Evolutionary conservation across 1,140 invertebrate species (phyloP).

Genomic region (Magallana gigas): DNA sequence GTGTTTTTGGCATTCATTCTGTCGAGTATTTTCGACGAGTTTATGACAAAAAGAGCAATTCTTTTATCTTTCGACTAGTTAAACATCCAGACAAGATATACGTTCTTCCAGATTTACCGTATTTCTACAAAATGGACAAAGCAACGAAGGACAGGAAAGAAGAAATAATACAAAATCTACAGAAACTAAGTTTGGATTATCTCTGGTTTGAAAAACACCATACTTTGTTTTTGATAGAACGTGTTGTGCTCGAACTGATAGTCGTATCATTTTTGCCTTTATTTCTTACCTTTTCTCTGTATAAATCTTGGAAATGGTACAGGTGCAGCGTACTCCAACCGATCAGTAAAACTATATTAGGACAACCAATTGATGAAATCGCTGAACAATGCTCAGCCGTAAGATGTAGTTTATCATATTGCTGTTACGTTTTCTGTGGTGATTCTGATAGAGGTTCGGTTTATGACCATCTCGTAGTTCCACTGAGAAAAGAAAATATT

Average conservation of each 20-base stretch:
- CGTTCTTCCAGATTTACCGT: not conserved
- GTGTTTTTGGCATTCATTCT: not conserved
- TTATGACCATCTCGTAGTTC: not conserved
- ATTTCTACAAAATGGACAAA: constrained; percentile 11
- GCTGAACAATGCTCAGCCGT: not conserved
- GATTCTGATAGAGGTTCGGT: not conserved
- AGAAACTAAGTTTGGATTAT: not conserved
- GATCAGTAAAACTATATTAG: not conserved
- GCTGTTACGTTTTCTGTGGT: not conserved
- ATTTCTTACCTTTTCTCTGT: not conserved
- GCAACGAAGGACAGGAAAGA: not conserved
- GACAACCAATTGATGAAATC: not conserved
- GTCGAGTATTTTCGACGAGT: not conserved
- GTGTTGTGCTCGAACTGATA: not conserved
- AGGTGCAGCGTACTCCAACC: not conserved
- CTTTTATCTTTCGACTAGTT: not conserved
- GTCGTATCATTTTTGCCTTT: not conserved
- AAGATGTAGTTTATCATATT: not conserved
- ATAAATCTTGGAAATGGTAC: not conserved
- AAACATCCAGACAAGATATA: not conserved
- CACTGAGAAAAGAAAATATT: not conserved
- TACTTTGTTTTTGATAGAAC: not conserved
- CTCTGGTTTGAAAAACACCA: not conserved
- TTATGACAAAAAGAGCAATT: not conserved
- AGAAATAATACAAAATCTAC: not conserved